Base-by-base conservation (phyloP, 1,140 invertebrate species). In the Drosophila nigrodunni region DNA sequence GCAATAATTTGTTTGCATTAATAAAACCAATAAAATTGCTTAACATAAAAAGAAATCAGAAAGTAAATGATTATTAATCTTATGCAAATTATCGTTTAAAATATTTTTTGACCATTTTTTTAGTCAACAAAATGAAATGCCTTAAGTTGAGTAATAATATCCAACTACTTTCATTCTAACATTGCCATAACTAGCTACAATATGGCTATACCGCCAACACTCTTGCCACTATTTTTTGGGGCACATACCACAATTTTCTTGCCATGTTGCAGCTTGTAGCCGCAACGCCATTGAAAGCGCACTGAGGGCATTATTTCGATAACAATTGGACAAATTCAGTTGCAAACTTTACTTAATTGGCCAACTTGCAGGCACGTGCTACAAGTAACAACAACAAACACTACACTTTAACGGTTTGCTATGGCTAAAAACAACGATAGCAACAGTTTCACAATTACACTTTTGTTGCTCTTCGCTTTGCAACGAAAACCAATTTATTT, bases 241-340 rank as follows among this genome's bases (percentile, higher is more conserved):
- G 13, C 13, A 74, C 58, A 46, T 89, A 88, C 85, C 85, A 57
- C 70, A 61, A 73, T 59, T 66, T 76, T 85, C 65, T 68, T 80
- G 59, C 70, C 77, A 66, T 81, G 77, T 62, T 86, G 78, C 61
- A 81, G 72, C 35, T 64, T 75, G 11, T 55, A 73, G 67, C 72
- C 72, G 41, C 80, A 77, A 64, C 80, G 83, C 83, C 83, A 86
- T 74, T 86, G 71, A 65, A 89, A 89, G 11, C 86, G 86, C 66
- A 67, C 52, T 44, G 85, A 77, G 47, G 85, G 85, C 85, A 89
- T 89, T 18, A 30, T 43, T 50, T 67, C 49, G 43, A 43, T 58
- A 35, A 7, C 44, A 46, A 46, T 46, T 41, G 39, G 10, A 43
- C 1, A n/a, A 13, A 43, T 43, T 43, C 11, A 21, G 15, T 1